phyloP scores from a whole-genome alignment of 2,113 vertebrate species.

The Phrynosoma platyrhinos region DNA sequence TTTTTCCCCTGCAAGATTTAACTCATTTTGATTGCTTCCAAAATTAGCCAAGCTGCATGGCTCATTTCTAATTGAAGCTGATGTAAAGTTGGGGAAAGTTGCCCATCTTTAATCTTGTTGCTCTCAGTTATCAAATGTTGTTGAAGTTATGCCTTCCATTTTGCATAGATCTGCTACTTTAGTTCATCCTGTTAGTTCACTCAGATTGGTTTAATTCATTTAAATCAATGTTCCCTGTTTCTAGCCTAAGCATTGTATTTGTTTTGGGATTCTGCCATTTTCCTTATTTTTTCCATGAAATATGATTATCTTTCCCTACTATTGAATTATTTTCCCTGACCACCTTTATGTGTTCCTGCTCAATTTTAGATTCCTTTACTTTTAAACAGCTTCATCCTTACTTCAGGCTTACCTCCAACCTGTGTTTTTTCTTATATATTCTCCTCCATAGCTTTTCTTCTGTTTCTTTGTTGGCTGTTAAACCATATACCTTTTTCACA shows the following conservation, averaged over 20 bases:
- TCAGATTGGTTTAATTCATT: background rate
- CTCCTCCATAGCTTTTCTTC: background rate
- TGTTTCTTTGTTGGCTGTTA: background rate
- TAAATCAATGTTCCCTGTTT: background rate
- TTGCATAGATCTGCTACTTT: background rate
- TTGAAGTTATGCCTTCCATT: no score
- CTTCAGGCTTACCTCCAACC: background rate
- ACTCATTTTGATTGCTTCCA: no score
- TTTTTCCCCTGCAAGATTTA: no score
- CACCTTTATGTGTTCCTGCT: background rate
- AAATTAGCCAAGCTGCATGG: no score
- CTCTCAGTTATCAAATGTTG: no score
- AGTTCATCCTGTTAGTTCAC: background rate
- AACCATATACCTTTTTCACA: background rate
- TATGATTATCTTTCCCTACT: background rate
- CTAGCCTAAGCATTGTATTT: background rate
- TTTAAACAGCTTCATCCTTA: background rate
- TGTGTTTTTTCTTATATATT: background rate
- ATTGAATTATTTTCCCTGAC: background rate
- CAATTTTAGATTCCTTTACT: background rate
- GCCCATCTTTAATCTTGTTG: no score
- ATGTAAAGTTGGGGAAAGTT: no score
- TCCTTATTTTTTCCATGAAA: background rate
- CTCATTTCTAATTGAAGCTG: no score
- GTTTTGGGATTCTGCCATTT: background rate